Base-by-base conservation (phyloP, 2,888 invertebrate genomes). In the Dasypogon diadema region DNA sequence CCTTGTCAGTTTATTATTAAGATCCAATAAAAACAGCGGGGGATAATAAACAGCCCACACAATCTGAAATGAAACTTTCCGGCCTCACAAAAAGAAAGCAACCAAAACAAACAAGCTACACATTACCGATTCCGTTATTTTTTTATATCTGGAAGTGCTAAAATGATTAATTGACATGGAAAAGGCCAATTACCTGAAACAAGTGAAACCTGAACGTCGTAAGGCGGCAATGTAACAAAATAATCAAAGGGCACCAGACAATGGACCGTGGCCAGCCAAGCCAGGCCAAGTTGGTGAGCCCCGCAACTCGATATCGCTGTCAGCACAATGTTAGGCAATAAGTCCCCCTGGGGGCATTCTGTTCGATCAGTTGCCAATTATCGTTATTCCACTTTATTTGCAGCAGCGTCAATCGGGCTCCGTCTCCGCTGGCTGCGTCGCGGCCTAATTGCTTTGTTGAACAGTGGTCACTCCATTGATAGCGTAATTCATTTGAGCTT, bases 81-180 rank as follows among this genome's bases (percentile, higher is more conserved):
- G n/a, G n/a, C n/a, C n/a, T n/a, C n/a, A n/a, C n/a, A n/a, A n/a
- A n/a, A n/a, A n/a, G n/a, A n/a, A n/a, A n/a, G n/a, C n/a, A n/a
- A n/a, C n/a, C n/a, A n/a, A n/a, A n/a, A n/a, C n/a, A n/a, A n/a
- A n/a, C n/a, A n/a, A n/a, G n/a, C n/a, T n/a, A n/a, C 3, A 30
- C 30, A 30, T 30, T 30, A 30, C 8, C 30, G 8, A 30, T 30
- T 5, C 30, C 30, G 30, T 30, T 30, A 30, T 30, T 42, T 42
- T 12, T 42, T 42, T 37, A 60, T 18, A 12, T 60, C 37, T 37
- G 60, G 4, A 60, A 37, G 60, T 60, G 60, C 37, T 16, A 37
- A 60, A 37, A 60, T 60, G 60, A 60, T 60, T 60, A 12, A 60
- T 60, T 21, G 37, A 37, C 60, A 18, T 18, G 60, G 60, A 60